Evolutionary conservation across 2,113 vertebrate genomes (phyloP).

Genomic region (Spizaetus ornatus): DNA sequence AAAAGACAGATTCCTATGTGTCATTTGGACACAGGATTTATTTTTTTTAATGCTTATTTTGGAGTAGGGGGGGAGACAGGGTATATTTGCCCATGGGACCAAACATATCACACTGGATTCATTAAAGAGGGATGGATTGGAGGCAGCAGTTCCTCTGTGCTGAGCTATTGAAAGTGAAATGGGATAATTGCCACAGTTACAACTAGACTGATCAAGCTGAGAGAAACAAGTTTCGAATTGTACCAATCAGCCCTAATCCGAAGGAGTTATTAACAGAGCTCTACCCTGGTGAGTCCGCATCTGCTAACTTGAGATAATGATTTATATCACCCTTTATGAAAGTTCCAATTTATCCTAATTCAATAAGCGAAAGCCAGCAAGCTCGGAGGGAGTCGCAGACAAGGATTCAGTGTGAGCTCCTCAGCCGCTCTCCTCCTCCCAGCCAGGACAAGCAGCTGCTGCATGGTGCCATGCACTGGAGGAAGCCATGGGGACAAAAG

Average conservation of each 20-base stretch:
- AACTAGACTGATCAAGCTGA: conserved; percentile 81
- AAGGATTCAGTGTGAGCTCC: not conserved
- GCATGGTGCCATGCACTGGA: not conserved
- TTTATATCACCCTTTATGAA: conserved; percentile 82
- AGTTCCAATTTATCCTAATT: conserved; percentile 83
- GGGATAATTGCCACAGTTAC: conserved; percentile 81
- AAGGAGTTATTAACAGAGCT: conserved; percentile 81
- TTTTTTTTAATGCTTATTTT: not conserved
- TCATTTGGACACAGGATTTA: not conserved
- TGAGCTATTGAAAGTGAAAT: conserved; percentile 77
- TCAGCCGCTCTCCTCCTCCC: not conserved
- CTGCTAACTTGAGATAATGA: conserved; percentile 83
- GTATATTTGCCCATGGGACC: conserved; percentile 14
- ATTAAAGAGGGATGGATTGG: conserved; percentile 72
- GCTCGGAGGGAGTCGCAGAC: conserved; percentile 10
- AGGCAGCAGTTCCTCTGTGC: conserved; percentile 65
- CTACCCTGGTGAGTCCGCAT: conserved; percentile 78
- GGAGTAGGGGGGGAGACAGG: not conserved
- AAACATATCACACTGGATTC: conserved; percentile 48
- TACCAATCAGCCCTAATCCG: conserved; percentile 82
- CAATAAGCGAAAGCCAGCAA: conserved; percentile 72
- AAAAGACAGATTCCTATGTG: not conserved
- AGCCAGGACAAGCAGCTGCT: not conserved
- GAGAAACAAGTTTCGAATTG: conserved; percentile 85
- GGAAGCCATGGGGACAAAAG: not conserved